Evolutionary conservation across 1,140 invertebrate genomes (phyloP).

Genomic region (Holcopasites calliopsidis): DNA sequence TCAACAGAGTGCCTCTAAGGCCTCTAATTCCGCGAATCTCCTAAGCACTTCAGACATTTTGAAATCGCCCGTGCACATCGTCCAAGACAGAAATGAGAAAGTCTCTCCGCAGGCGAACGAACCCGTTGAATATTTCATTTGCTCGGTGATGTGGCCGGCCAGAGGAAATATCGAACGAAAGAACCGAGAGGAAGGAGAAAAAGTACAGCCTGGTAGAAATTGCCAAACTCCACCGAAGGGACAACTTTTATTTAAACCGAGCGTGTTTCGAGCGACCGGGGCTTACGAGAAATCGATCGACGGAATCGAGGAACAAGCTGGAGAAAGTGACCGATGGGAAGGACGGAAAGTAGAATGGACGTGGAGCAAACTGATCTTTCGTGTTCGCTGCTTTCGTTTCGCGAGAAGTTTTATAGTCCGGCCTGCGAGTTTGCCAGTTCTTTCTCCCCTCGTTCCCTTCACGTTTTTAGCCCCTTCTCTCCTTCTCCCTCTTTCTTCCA

Average conservation of each 20-base stretch:
- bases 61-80: background rate
- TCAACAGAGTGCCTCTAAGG: background rate
- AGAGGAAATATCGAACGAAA: background rate
- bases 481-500: constrained; percentile 42
- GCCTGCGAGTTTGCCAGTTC: constrained; percentile 71
- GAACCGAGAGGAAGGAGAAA: background rate
- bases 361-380: constrained; percentile 50
- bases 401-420: constrained; percentile 65
- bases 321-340: constrained; percentile 37
- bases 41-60: background rate
- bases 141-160: constrained; percentile 2
- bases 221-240: constrained; percentile 14
- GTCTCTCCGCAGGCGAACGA: background rate
- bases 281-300: constrained; percentile 12
- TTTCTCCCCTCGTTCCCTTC: constrained; percentile 34
- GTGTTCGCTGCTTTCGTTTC: constrained; percentile 63
- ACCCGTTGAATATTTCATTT: constrained; percentile 16
- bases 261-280: background rate
- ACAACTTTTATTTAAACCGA: constrained; percentile 34
- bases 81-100: background rate
- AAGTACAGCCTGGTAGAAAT: background rate
- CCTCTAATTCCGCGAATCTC: background rate
- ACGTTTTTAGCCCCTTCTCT: constrained; percentile 22
- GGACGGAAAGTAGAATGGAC: constrained; percentile 47
- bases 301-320: background rate